Evolutionary conservation across 2,113 vertebrate genomes (phyloP), one percentile per base, ranked within the genome.

Genomic region (Tachuris rubrigastra): DNA sequence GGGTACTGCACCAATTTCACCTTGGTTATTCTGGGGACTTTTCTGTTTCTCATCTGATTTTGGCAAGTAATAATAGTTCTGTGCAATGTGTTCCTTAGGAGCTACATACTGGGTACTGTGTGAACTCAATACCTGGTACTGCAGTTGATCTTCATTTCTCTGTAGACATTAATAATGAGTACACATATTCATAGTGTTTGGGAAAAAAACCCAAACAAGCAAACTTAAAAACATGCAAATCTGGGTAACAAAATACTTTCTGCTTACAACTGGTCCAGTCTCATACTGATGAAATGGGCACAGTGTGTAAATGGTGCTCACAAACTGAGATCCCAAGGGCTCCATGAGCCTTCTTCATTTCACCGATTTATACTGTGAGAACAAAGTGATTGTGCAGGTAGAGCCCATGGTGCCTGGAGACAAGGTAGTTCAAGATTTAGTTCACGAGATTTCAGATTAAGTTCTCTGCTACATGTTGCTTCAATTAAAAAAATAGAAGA

Each of bases 41-140:
- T 49, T 55, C 55, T 69, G 9, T 69, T 89, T 76, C 46, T 77
- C 39, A 33, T 83, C 81, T 84, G 65, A 83, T 62, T 80, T 94
- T 80, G 42, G 50, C 53, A 90, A 73, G 25, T 25, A 73, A 16
- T n/a, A 80, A 76, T 9, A 69, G 13, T 83, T 72, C 76, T 23
- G 24, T 50, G n/a, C 41, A 86, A 69, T 6, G 13, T 74, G 60
- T 80, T 78, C n/a, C 90, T 63, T 87, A 85, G 81, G 67, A 89
- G 59, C 65, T 52, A 53, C 5, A 3, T 77, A 60, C 19, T 24
- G 85, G 46, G 62, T 49, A 78, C 30, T 46, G 13, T 1, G 0
- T 62, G 31, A 89, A 80, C 55, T 59, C 59, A 18, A 0, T 76
- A 85, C 66, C 37, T 67, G 10, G 67, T 91, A 71, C 50, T 58